Base-by-base conservation (phyloP, 2,888 invertebrate species). In the Ophion ellenae region DNA sequence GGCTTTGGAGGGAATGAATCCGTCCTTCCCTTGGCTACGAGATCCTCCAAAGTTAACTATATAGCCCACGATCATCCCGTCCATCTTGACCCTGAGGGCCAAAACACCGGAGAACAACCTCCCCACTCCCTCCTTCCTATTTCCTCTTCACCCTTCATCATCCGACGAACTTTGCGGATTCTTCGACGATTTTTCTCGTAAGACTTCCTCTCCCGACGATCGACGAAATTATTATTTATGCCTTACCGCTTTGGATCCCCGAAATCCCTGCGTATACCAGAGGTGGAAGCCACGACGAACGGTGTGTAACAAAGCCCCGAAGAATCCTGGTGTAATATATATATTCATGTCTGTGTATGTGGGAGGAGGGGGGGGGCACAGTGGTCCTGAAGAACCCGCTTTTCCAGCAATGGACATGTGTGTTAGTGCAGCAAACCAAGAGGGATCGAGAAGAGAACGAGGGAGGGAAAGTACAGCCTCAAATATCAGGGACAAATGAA, bases 401-500 rank as follows among this genome's bases (percentile, higher is more conserved):
- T 78, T 59, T 7, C 45, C 40, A 45, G 45, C 57, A 3, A 24
- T 70, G 17, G n/a, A 2, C 28, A 59, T 70, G 70, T 69, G 9
- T 40, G 45, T 77, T 53, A 59, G 28, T 32, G 40, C 40, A 40
- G 10, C 17, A 61, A 78, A 61, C 67, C 40, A 67, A 59, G 61
- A 76, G 24, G n/a, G 47, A 47, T 69, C 11, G 61, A 10, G 70
- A 20, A 69, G 4, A 28, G 59, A 77, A 66, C 4, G 69, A 47
- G n/a, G 11, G 40, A 24, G 61, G 57, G 63, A 57, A 66, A 59
- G 59, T 74, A 32, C 11, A 73, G 0, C 59, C 70, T 40, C 70
- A 73, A 84, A 81, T 84, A 85, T 86, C 85, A 83, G 83, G 78
- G 74, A 67, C 74, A 83, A 87, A 87, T 83, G 74, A 87, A 87